Percentiles rank a stretch among this genome's conserved stretches.
Conservation (phyloP, 2,797 vertebrate genomes). For the Phalanger gymnotis region DNA sequence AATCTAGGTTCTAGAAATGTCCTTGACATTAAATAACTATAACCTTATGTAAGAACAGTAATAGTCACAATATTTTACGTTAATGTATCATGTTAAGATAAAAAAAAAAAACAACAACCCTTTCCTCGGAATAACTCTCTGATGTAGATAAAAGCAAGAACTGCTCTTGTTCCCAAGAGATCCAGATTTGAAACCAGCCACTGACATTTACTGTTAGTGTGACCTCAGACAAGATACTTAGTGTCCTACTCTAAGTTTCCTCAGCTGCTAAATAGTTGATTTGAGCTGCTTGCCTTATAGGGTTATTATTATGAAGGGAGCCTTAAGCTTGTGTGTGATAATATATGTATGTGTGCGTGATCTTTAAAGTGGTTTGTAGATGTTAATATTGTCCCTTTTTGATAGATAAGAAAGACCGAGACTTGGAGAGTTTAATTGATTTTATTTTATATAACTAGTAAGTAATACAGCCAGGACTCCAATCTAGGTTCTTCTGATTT, state of each 20-base stretch:
- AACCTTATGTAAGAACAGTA: not conserved
- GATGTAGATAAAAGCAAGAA: not conserved
- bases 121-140: not conserved
- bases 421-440: not conserved
- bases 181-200: not conserved
- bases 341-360: too few relatives aligned
- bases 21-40: not conserved
- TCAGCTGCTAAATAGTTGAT: not conserved
- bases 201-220: not conserved
- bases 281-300: not conserved
- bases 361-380: not conserved
- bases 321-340: not conserved
- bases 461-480: not conserved
- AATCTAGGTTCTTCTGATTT: not conserved
- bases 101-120: not conserved
- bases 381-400: not conserved
- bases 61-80: not conserved
- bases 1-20: not conserved
- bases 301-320: not conserved
- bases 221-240: not conserved
- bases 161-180: not conserved
- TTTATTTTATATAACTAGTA: not conserved
- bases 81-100: not conserved
- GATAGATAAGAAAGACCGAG: not conserved
- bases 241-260: not conserved